Evolutionary conservation across 2,113 vertebrate species (phyloP).

Genomic region (Scophthalmus maximus): DNA sequence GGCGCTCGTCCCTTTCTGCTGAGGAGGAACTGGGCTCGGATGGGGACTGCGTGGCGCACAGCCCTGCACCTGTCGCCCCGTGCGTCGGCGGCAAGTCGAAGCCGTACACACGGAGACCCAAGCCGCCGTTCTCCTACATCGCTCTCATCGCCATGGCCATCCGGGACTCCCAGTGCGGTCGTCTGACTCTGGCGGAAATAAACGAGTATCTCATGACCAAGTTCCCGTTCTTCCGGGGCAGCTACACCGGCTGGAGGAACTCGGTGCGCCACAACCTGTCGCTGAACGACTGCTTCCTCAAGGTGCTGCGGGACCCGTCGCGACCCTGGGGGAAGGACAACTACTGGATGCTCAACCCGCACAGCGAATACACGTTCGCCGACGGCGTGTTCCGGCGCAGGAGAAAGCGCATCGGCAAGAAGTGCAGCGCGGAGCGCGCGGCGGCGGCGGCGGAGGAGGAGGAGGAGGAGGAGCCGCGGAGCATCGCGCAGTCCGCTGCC

Average conservation of each 20-base stretch:
- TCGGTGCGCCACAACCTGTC: constrained; percentile 95
- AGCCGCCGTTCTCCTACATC: constrained; percentile 96
- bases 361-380: constrained; percentile 96
- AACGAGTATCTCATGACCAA: constrained; percentile 97
- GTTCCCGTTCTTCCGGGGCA: constrained; percentile 95
- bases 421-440: constrained; percentile 40
- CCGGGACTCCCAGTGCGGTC: constrained; percentile 90
- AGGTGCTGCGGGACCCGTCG: constrained; percentile 94
- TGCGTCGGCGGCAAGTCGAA: constrained; percentile 82
- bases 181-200: constrained; percentile 94
- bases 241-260: constrained; percentile 97
- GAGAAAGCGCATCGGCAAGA: constrained; percentile 90
- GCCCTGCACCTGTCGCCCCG: constrained; percentile 77
- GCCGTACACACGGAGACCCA: constrained; percentile 92
- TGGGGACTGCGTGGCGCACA: constrained; percentile 91
- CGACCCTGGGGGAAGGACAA: constrained; percentile 98
- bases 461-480: constrained; percentile 30
- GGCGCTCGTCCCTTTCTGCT: constrained; percentile 69
- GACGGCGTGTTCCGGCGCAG: constrained; percentile 94
- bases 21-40: constrained; percentile 95
- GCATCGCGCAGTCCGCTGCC: not conserved
- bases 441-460: no score
- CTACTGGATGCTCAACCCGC: constrained; percentile 98
- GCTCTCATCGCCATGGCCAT: constrained; percentile 98
- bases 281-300: constrained; percentile 95